Percentiles rank a stretch among this genome's conserved stretches.
These are phyloP conservation scores for Dicyrtoma fusca DNA, from an alignment of 2,888 invertebrate genomes.

Conservation along the genomic window DNA sequence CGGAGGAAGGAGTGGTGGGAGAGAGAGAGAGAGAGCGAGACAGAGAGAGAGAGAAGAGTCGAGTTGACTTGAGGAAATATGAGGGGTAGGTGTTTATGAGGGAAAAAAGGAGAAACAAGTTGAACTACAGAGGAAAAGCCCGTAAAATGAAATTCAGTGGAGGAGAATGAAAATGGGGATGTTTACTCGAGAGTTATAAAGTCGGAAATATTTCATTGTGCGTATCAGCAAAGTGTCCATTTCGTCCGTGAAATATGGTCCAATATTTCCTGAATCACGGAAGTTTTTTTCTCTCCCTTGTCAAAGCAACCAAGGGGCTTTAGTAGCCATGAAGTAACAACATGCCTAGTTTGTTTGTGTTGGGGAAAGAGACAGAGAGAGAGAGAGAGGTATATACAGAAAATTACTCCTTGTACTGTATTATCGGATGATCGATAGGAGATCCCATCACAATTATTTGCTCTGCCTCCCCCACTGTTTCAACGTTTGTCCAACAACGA, in stretches of 20 bases:
- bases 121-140: background rate
- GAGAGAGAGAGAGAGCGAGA: no score
- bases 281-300: background rate
- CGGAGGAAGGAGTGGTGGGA: no score
- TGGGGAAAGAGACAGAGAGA: no score
- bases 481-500: no score
- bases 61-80: background rate
- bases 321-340: background rate
- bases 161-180: constrained; percentile 3
- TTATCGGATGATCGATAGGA: constrained; percentile 35
- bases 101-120: constrained; percentile 2
- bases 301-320: no score
- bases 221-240: constrained; percentile 34
- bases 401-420: constrained; percentile 33
- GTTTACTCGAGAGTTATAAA: constrained; percentile 2
- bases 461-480: background rate
- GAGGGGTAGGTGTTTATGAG: background rate
- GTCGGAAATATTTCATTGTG: constrained; percentile 27
- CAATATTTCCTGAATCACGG: constrained; percentile 35
- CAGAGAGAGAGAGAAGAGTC: no score
- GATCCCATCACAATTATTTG: constrained; percentile 29
- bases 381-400: background rate
- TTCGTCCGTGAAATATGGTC: constrained; percentile 29
- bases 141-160: background rate
- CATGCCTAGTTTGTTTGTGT: no score